Base-by-base conservation (phyloP, 2,113 vertebrate species). In the Otis tarda region DNA sequence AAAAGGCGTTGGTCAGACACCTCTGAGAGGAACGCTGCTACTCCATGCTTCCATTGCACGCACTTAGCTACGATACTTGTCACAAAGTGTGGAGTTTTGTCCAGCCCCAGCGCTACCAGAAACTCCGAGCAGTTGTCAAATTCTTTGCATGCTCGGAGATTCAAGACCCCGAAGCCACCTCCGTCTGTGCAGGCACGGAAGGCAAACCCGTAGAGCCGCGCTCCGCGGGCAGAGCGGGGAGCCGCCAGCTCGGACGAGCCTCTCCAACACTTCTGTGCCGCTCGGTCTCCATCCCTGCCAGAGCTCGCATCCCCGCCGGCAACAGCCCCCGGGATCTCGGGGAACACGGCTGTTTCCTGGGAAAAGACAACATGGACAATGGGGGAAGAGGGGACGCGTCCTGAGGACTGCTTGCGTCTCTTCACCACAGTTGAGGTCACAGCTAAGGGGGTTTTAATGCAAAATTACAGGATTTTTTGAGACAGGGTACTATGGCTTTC, bases 141-240 rank as follows among this genome's bases (percentile, higher is more conserved):
- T 83, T 82, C 27, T 30, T 18, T 7, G 3, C 2, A 0, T 33
- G 27, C 39, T 55, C 1, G 0, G 52, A 59, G 18, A 77, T 65
- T 37, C 37, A 61, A 70, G 31, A 57, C 35, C 12, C 60, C n/a
- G 21, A 70, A 71, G 57, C 30, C 11, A 4, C 33, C 33, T 59
- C 53, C 2, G 0, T 56, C 37, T 70, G 56, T 33, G 3, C 3
- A 39, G 39, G 13, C 27, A 52, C 20, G 10, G 28, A 77, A 89
- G 37, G 25, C 35, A 85, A 75, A 24, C 74, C 12, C 6, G 5
- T 23, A 67, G 35, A 76, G 53, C 45, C 2, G 1, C 9, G 4
- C 7, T 35, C 15, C 12, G 41, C 14, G 52, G 28, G 27, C 15
- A 25, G 24, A 22, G 25, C 9, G 1, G 20, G 10, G 24, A 85